Evolutionary conservation across 2,888 invertebrate species (phyloP), one percentile per base, ranked within the genome.

Genomic region (Anthophora plumipes): DNA sequence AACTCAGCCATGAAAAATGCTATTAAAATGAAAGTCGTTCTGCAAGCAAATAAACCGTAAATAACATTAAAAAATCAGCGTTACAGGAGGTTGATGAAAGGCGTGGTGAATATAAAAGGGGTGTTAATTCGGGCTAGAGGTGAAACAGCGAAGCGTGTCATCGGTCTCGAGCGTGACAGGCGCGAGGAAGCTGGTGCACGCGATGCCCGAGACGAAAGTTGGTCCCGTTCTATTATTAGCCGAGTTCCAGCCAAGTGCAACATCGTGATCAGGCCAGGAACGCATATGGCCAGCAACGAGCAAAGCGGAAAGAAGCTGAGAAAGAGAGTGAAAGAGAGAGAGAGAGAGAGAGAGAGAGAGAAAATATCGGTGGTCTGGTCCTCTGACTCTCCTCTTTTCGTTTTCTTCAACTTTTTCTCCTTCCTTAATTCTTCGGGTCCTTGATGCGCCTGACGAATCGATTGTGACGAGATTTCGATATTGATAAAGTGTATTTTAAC

Each of bases 161-260:
- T 80, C 74, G 75, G 69, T 80, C 69, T 61, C 64, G 55, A 66
- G 54, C 63, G 80, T 69, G 72, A 80, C 81, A 81, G 59, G 63
- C 66, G 83, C 71, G 61, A 52, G 66, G 75, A 73, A 70, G 71
- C 74, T 20, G 81, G 64, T 80, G 81, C 75, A 80, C 69, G 80
- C 80, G 74, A 73, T 48, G 66, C 69, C n/a, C 43, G 68, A 59
- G 81, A 86, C 86, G 86, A 85, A 86, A 83, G 85, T 85, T 80
- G 64, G 83, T 75, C 68, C 74, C 71, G 86, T 86, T 79, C 85
- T 85, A 85, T 85, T 85, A 83, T 85, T 85, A 85, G 85, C 86
- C 55, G 81, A 71, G 63, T 76, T 86, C 76, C 86, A 78, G 83
- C 78, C 83, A 83, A 83, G 83, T 82, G 75, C 73, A 77, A 70